Base-by-base conservation (phyloP, 2,113 vertebrate species). In the Asarcornis scutulata region DNA sequence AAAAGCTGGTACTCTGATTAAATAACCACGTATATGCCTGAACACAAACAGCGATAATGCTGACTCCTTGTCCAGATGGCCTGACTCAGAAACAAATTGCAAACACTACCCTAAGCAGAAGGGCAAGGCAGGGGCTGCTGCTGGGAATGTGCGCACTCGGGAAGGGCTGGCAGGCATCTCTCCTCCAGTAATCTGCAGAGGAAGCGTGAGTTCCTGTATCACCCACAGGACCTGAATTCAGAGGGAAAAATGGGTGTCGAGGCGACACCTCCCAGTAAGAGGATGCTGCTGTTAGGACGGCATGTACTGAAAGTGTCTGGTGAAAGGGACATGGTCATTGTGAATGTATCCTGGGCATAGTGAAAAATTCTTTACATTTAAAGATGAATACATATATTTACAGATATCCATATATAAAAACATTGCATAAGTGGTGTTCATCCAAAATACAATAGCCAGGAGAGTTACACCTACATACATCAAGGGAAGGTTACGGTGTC, bases 41-140 rank as follows among this genome's bases (percentile, higher is more conserved):
- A 62, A 63, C 75, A 88, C 76, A 77, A 77, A 32, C 79, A 79
- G 22, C 0, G 38, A 32, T 53, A 79, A 32, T 18, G 80, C 83
- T 74, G 92, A 93, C 40, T 93, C 86, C 86, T 59, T 2, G 31
- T 59, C 80, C 95, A 93, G 92, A 94, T 78, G 86, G 95, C 68
- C 94, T 52, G 68, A 67, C 59, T 52, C 56, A 90, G 92, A 85
- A 83, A 74, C 50, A 67, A 92, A 94, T 9, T 69, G 59, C 88
- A 80, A 72, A 73, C 64, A 11, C 59, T 66, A 22, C 55, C 79
- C 76, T n/a, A 20, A 29, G 94, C 83, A 88, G 79, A n/a, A 29
- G 60, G 86, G 75, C 83, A 18, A 71, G 68, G 7, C 79, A 17
- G 1, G 50, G 77, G 92, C 75, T 94, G 92, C 85, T 83, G 85